phyloP scores from a whole-genome alignment of 2,797 vertebrate genomes.

The Borostomias antarcticus region DNA sequence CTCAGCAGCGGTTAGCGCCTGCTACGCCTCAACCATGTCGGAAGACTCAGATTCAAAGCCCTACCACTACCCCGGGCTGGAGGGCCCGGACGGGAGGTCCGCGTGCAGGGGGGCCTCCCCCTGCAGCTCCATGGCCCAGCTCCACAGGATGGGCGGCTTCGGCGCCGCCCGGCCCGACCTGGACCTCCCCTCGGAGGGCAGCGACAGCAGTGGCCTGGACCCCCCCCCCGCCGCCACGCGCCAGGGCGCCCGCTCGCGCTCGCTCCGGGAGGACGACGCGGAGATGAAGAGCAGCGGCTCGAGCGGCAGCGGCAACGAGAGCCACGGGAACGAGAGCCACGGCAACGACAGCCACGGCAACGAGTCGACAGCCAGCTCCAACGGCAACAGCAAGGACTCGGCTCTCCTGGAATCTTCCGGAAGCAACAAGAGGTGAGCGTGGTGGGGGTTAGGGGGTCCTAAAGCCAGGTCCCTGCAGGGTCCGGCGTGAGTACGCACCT shows the following conservation, averaged over 20 bases:
- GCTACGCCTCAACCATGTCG: no score
- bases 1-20: no score
- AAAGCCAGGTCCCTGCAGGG: no score
- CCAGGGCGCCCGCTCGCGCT: conserved; percentile 52
- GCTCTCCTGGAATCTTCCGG: conserved; percentile 78
- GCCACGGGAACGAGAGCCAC: conserved; percentile 76
- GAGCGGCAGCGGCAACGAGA: conserved; percentile 81
- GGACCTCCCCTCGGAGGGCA: conserved; percentile 72
- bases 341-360: conserved; percentile 82
- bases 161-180: conserved; percentile 61
- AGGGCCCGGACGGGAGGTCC: conserved; percentile 54
- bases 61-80: conserved; percentile 66
- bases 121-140: conserved; percentile 60
- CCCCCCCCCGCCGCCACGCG: conserved; percentile 39
- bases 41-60: conserved; percentile 60
- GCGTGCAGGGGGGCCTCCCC: conserved; percentile 45
- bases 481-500: no score
- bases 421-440: conserved; percentile 83
- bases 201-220: conserved; percentile 73
- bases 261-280: conserved; percentile 81
- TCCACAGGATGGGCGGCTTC: conserved; percentile 78
- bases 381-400: conserved; percentile 81
- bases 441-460: no score
- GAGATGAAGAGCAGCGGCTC: conserved; percentile 86
- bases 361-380: conserved; percentile 79